Base-by-base conservation (phyloP, 2,113 vertebrate species). In the Patagioenas fasciata region DNA sequence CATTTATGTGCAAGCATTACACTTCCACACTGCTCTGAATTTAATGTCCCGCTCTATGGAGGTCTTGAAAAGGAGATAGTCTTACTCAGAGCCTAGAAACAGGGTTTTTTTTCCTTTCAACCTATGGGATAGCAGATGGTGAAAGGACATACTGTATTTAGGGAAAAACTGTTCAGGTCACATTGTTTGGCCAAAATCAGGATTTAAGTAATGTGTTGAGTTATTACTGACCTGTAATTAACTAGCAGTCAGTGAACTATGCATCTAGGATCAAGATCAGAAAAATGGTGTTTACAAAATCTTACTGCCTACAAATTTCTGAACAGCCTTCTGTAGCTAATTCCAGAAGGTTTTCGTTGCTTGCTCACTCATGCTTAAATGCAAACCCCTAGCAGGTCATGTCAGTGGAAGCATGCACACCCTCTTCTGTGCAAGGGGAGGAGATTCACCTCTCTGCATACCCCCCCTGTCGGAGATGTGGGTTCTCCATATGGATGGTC, bases 21-120 rank as follows among this genome's bases (percentile, higher is more conserved):
- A 13, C 77, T 87, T 58, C 28, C n/a, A n/a, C 11, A 5, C 16
- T 70, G 71, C 42, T 80, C 60, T 84, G 56, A 56, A 64, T 78
- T 26, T 58, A 26, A 29, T 7, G 0, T 40, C 51, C 29, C 0
- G 0, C 14, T 51, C 48, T 56, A 19, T 64, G 16, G 14, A 61
- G 23, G 40, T 72, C 21, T 44, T 72, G 61, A 32, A 42, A 84
- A 85, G 56, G 47, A 31, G 21, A 6, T 47, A 36, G 25, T 81
- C 20, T 9, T 89, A 16, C 36, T 85, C 28, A 31, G 38, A 86
- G n/a, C 17, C n/a, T 56, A 50, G 74, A 71, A 75, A 67, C 51
- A 42, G 40, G 40, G 15, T 56, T 85, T 5, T 82, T 74, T 80
- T 65, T 62, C 17, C 69, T 80, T n/a, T n/a, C 54, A 65, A 2